Evolutionary conservation across 2,888 invertebrate species (phyloP), one percentile per base, ranked within the genome.

Genomic region (Myathropa florea): DNA sequence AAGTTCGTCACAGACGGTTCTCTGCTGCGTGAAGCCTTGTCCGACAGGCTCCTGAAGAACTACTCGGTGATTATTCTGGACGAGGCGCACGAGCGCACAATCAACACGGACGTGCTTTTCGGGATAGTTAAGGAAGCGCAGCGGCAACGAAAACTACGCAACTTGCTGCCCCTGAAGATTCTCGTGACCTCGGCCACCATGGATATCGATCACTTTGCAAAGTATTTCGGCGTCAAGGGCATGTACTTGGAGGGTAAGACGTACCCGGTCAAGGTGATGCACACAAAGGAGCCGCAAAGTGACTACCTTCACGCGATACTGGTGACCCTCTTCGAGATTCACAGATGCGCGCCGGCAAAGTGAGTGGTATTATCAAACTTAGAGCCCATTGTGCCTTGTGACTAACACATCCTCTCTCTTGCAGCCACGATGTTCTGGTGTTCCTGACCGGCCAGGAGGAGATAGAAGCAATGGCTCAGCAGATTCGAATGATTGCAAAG

Each of bases 361-460:
- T 97, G 94, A 94, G 94, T 93, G 78, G 46, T 80, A 68, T 24
- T 70, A 23, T 46, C 1, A 4, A 28, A 61, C 4, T 18, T 7
- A 12, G 28, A 10, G 0, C n/a, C 14, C 12, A 0, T 26, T 21
- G 30, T n/a, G 23, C 7, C 2, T 18, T 14, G 10, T 14, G 4
- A 18, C 6, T 36, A 53, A 67, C 55, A 2, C 12, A 26, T 23
- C 28, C 39, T 67, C 30, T 67, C 30, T 71, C 33, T 95, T 95
- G 89, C 92, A 97, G 97, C 90, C 95, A 98, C 89, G 98, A 98
- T 91, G 96, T 99, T 89, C 93, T 99, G 72, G 96, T 98, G 53
- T 99, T 99, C 93, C 93, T 99, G 78, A 98, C 98, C 64, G 99
- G 99, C 0, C 98, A 98, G 93, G 98, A 99, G 93, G 98, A 99